Conservation (phyloP, 2,797 vertebrate genomes). For the Pseudochirops cupreus region DNA sequence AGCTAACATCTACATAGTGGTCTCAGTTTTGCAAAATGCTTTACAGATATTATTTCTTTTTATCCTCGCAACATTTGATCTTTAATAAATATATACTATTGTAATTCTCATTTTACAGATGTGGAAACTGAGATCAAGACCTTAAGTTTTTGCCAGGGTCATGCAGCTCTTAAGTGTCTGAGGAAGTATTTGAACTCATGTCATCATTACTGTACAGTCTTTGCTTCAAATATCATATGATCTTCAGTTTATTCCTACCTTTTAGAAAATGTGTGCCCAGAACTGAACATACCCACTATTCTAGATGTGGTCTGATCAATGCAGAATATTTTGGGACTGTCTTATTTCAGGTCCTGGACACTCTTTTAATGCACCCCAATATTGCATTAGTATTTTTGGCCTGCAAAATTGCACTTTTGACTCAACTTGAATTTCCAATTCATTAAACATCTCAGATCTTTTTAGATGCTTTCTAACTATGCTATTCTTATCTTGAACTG, state of each 20-base stretch:
- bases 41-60: background rate
- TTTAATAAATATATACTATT: background rate
- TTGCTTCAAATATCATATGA: background rate
- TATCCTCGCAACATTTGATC: background rate
- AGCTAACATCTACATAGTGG: background rate
- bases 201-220: background rate
- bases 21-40: background rate
- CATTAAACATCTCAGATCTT: background rate
- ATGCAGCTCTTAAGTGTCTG: background rate
- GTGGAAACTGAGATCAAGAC: background rate
- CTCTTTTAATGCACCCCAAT: background rate
- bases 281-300: background rate
- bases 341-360: background rate
- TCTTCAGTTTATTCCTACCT: background rate
- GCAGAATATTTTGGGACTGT: background rate
- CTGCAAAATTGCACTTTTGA: background rate
- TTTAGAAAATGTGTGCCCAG: background rate
- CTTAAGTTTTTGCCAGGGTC: background rate
- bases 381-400: background rate
- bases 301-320: background rate
- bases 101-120: background rate
- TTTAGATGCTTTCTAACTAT: background rate
- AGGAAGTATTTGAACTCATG: background rate
- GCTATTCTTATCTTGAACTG: background rate
- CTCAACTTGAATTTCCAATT: background rate